Evolutionary conservation across 1,140 invertebrate species (phyloP).

Genomic region (Anoplolepis gracilipes): DNA sequence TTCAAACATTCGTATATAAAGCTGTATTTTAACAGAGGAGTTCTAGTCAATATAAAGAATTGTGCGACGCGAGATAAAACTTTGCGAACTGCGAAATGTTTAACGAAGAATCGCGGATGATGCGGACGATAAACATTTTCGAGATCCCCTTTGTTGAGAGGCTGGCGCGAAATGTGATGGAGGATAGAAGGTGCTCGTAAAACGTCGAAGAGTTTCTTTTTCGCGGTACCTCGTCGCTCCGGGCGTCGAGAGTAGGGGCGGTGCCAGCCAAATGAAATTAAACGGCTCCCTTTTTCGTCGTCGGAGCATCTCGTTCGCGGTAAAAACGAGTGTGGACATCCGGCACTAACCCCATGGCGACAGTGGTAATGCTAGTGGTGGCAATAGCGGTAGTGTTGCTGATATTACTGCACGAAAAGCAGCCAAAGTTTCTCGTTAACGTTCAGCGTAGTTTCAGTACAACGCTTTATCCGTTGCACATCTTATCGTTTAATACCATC

Average conservation of each 20-base stretch:
- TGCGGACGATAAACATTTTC: conserved; percentile 9
- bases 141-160: conserved; percentile 10
- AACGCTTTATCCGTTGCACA: background rate
- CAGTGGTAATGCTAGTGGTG: background rate
- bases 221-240: conserved; percentile 71
- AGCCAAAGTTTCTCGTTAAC: conserved; percentile 9
- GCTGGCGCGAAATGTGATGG: conserved; percentile 7
- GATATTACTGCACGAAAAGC: background rate
- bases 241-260: conserved; percentile 66
- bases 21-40: background rate
- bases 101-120: conserved; percentile 9
- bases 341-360: conserved; percentile 58
- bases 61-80: background rate
- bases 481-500: conserved; percentile 32
- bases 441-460: background rate
- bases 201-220: conserved; percentile 68
- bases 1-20: background rate
- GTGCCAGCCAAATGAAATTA: conserved; percentile 75
- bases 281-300: conserved; percentile 70
- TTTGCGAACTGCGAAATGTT: conserved; percentile 8
- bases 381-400: background rate
- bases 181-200: conserved; percentile 62
- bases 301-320: conserved; percentile 55
- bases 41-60: background rate
- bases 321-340: conserved; percentile 76